Conservation (phyloP, 35 echinoderm and acorn worm genomes). For the Hemicentrotus pulcherrimus region DNA sequence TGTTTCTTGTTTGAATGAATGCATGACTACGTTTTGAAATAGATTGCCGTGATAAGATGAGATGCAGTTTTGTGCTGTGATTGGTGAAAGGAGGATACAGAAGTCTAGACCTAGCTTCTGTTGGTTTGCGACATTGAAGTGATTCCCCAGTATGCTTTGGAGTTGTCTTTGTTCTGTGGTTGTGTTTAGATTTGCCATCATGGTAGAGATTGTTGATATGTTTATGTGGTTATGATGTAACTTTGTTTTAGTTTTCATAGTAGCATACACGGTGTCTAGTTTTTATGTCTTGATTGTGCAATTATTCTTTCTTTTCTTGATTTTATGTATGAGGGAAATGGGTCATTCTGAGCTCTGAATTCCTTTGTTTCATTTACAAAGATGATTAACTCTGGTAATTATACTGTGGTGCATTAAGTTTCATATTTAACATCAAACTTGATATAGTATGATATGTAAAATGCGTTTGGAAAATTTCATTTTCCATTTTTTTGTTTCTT, state of each 20-base stretch:
- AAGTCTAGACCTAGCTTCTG: not conserved
- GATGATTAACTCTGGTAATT: not conserved
- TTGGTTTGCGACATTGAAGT: not conserved
- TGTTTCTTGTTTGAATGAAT: not conserved
- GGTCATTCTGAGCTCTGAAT: not conserved
- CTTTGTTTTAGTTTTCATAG: not conserved
- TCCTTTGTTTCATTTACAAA: not conserved
- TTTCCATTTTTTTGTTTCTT: not conserved
- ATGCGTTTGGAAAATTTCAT: not conserved
- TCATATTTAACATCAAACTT: not conserved
- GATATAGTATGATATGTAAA: not conserved
- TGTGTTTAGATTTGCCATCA: not conserved
- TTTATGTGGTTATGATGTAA: not conserved
- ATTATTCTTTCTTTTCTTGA: not conserved
- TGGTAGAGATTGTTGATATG: not conserved
- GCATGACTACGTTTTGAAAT: not conserved
- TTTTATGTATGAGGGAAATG: not conserved
- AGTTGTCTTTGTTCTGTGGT: not conserved
- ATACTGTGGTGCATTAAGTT: not conserved
- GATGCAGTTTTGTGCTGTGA: not conserved
- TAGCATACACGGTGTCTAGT: not conserved
- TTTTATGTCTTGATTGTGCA: not conserved
- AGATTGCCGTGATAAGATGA: not conserved
- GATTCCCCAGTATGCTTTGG: not conserved
- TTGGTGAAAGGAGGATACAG: not conserved